A percentile compares a stretch with the other conserved stretches of the same genome.
Evolutionary conservation across 1,140 invertebrate species (phyloP).

Genomic region (Theocolax elegans): DNA sequence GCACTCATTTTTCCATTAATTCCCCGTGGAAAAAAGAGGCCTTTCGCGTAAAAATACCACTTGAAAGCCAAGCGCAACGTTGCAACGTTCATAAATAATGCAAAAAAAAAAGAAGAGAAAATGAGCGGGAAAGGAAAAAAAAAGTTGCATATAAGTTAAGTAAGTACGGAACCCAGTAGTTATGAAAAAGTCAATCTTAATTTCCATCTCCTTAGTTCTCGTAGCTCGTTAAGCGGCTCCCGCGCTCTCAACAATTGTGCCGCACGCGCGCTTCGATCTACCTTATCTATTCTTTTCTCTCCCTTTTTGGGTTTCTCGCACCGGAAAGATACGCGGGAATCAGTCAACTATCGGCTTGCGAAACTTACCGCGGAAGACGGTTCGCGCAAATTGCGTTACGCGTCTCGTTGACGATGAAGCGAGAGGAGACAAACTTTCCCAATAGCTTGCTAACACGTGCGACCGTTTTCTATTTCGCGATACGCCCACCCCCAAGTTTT

Average conservation of each 20-base stretch:
- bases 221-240: slow-evolving; percentile 27
- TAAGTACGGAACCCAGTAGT: slow-evolving; percentile 28
- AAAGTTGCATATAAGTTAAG: neutral
- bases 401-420: neutral
- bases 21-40: neutral
- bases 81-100: slow-evolving; percentile 28
- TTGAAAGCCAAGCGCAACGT: slow-evolving; percentile 8
- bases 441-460: slow-evolving; percentile 25
- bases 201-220: slow-evolving; percentile 38
- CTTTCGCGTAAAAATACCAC: neutral
- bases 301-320: neutral
- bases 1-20: neutral
- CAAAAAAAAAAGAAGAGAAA: slow-evolving; percentile 7
- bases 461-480: slow-evolving; percentile 36
- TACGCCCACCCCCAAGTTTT: neutral
- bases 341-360: slow-evolving; percentile 11
- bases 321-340: no score
- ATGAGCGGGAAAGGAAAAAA: no score
- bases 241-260: neutral
- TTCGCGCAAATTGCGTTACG: slow-evolving; percentile 30
- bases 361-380: no score
- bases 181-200: slow-evolving; percentile 37
- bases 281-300: neutral
- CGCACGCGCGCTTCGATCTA: slow-evolving; percentile 8
- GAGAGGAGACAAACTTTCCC: slow-evolving; percentile 28